phyloP scores from a whole-genome alignment of 2,888 invertebrate species.

The Crepidodera aurea region DNA sequence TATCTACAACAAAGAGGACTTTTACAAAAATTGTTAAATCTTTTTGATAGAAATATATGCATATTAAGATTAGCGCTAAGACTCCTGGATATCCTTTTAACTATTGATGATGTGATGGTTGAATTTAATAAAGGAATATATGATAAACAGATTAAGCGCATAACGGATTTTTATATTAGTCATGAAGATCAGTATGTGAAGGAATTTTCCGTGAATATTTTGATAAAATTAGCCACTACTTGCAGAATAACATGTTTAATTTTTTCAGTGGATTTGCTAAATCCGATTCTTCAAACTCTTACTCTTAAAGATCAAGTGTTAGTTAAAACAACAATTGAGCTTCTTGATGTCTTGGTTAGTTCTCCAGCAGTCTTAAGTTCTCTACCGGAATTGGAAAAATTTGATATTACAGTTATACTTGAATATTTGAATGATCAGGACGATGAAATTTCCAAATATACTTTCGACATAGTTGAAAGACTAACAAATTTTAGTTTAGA shows the following conservation, averaged over 20 bases:
- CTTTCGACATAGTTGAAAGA: conserved; percentile 45
- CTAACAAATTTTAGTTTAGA: conserved; percentile 46
- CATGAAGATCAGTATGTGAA: conserved; percentile 46
- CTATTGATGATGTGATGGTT: conserved; percentile 43
- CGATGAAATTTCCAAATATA: conserved; percentile 34
- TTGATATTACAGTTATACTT: conserved; percentile 43
- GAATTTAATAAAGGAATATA: conserved; percentile 51
- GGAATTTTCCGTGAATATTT: conserved; percentile 47
- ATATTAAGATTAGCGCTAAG: conserved; percentile 48
- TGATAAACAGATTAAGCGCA: conserved; percentile 46
- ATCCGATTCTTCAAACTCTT: conserved; percentile 46
- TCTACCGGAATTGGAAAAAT: conserved; percentile 44
- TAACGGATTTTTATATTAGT: conserved; percentile 47
- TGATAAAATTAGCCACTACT: conserved; percentile 46
- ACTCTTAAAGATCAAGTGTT: conserved; percentile 41
- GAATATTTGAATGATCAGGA: conserved; percentile 40
- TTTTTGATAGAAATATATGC: conserved; percentile 49
- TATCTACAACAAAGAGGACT: conserved; percentile 47
- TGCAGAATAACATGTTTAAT: conserved; percentile 46
- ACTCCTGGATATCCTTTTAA: conserved; percentile 47
- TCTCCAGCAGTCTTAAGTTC: conserved; percentile 44
- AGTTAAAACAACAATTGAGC: conserved; percentile 42
- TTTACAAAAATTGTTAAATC: conserved; percentile 46
- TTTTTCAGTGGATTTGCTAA: conserved; percentile 46
- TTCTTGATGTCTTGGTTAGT: conserved; percentile 47